These are phyloP conservation scores for Baccha elongata DNA, from an alignment of 2,888 invertebrate genomes.

Conservation along the genomic window DNA sequence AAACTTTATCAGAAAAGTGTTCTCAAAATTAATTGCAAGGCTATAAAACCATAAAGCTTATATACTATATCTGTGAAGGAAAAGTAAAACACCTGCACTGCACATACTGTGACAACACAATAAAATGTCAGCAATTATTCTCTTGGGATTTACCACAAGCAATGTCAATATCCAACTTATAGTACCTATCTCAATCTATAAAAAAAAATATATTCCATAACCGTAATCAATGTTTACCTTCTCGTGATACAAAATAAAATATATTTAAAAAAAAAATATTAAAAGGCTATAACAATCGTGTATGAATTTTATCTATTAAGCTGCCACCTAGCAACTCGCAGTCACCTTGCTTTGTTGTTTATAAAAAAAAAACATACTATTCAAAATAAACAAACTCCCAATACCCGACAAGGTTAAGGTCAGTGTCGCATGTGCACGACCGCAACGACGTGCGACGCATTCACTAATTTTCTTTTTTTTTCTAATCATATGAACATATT, in stretches of 20 bases:
- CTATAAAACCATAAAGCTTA: not conserved
- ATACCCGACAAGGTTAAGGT: conserved; percentile 37
- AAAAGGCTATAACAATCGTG: conserved; percentile 13
- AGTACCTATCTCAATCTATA: not conserved
- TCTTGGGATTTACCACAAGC: not conserved
- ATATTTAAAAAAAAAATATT: conserved; percentile 3
- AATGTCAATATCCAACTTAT: conserved; percentile 5
- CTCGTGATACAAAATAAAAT: conserved; percentile 27
- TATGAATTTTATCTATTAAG: conserved; percentile 25
- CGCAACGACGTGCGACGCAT: conserved; percentile 12
- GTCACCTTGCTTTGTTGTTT: conserved; percentile 26
- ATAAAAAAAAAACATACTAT: not conserved
- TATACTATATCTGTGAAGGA: not conserved
- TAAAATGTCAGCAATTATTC: not conserved
- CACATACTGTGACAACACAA: not conserved
- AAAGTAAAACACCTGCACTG: conserved; percentile 22
- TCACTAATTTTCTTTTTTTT: conserved; percentile 1
- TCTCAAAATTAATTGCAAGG: not conserved
- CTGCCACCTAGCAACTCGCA: conserved; percentile 12
- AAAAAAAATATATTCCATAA: conserved; percentile 3
- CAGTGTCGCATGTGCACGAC: conserved; percentile 40
- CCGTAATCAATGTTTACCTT: conserved; percentile 47
- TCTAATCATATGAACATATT: not conserved
- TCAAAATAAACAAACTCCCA: conserved; percentile 6
- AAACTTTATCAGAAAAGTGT: not conserved